phyloP scores from a whole-genome alignment of 2,797 vertebrate genomes.

The Alcedo atthis region DNA sequence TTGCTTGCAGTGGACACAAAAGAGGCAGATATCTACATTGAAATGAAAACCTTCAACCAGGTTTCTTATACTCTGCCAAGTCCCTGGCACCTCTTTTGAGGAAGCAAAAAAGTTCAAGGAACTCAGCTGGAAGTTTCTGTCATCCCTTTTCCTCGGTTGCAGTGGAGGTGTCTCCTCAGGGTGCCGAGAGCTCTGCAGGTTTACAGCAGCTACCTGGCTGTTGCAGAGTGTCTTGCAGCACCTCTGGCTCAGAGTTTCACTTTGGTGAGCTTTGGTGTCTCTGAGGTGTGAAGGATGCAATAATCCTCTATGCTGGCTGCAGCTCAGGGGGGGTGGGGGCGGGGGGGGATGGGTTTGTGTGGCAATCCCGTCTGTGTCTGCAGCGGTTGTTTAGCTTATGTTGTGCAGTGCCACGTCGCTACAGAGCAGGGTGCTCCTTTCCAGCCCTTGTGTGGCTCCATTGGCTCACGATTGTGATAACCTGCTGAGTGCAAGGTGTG shows the following conservation, averaged over 20 bases:
- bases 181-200: accelerated
- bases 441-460: accelerated
- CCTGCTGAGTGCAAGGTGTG: neutral
- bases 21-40: neutral
- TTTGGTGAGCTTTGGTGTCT: neutral
- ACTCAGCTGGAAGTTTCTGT: neutral
- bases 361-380: accelerated
- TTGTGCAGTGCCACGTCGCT: accelerated
- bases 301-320: accelerated
- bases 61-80: neutral
- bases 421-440: neutral
- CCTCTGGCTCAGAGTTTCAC: neutral
- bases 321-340: no score
- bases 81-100: neutral
- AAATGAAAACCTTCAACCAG: neutral
- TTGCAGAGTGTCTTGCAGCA: neutral
- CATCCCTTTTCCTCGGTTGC: accelerated
- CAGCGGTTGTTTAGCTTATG: accelerated
- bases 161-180: accelerated
- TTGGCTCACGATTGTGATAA: neutral
- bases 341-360: no score
- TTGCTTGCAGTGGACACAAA: accelerated
- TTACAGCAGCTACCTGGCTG: neutral
- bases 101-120: neutral
- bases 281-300: accelerated